Evolutionary conservation across 2,888 invertebrate species (phyloP).

Genomic region (Ormyrus labotus): DNA sequence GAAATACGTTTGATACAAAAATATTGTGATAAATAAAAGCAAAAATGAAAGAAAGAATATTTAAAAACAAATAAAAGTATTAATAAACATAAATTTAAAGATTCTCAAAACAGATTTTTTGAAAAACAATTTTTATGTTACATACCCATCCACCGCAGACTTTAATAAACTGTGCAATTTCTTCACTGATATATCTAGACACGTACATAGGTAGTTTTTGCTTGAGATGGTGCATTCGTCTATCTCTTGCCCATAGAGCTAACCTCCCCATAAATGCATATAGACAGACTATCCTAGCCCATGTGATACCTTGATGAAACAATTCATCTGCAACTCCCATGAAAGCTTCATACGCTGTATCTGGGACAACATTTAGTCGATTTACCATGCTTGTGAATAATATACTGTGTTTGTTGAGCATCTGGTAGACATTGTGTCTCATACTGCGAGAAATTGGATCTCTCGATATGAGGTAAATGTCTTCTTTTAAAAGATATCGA

Average conservation of each 20-base stretch:
- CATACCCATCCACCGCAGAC: conserved; percentile 76
- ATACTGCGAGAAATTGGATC: conserved; percentile 75
- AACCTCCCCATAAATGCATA: conserved; percentile 75
- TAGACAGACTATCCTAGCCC: conserved; percentile 75
- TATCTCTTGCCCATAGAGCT: conserved; percentile 73
- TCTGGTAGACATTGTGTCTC: conserved; percentile 75
- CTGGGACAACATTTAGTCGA: conserved; percentile 74
- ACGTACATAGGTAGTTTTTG: conserved; percentile 73
- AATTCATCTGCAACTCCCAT: conserved; percentile 76
- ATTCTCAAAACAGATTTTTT: not conserved
- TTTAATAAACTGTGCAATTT: conserved; percentile 75
- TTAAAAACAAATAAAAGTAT: no score
- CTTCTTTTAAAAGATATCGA: conserved; percentile 72
- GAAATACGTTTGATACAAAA: not conserved
- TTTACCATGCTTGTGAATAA: conserved; percentile 76
- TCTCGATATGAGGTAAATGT: conserved; percentile 71
- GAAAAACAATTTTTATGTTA: conserved; percentile 28
- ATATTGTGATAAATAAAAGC: no score
- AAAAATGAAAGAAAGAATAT: no score
- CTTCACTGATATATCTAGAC: conserved; percentile 74
- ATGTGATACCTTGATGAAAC: conserved; percentile 75
- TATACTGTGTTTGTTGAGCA: conserved; percentile 76
- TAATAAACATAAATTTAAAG: no score
- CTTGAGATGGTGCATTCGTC: conserved; percentile 71
- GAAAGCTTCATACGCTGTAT: conserved; percentile 74